Evolutionary conservation across 2,797 vertebrate genomes (phyloP).

Genomic region (Anguilla obscura): DNA sequence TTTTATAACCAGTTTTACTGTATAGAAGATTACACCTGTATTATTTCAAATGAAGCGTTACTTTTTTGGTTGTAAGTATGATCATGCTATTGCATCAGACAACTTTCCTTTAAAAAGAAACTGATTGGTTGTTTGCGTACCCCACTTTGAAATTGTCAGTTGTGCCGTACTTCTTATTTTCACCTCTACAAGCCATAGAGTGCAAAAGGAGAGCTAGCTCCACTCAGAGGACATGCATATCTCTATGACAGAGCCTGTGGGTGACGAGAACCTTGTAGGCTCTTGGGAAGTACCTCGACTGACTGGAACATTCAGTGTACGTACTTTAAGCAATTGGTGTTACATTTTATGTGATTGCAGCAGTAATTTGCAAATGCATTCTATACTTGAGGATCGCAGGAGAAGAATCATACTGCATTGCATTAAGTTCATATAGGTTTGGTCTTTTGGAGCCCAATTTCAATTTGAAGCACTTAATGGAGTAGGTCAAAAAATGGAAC

Average conservation of each 20-base stretch:
- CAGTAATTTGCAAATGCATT: neutral
- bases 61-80: neutral
- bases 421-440: neutral
- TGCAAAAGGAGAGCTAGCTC: neutral
- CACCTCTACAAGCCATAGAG: neutral
- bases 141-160: neutral
- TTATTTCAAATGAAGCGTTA: neutral
- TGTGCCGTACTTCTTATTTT: neutral
- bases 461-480: neutral
- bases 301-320: neutral
- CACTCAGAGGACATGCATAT: neutral
- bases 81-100: neutral
- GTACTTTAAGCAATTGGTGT: neutral
- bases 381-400: neutral
- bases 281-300: neutral
- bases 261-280: neutral
- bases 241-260: neutral
- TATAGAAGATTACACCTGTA: neutral
- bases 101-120: neutral
- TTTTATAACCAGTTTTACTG: neutral
- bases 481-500: neutral
- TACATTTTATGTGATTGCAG: neutral
- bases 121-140: neutral
- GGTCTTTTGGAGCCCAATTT: neutral
- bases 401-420: neutral